Conservation (phyloP, 1,140 invertebrate species). For the Pseudomyrmex gracilis region DNA sequence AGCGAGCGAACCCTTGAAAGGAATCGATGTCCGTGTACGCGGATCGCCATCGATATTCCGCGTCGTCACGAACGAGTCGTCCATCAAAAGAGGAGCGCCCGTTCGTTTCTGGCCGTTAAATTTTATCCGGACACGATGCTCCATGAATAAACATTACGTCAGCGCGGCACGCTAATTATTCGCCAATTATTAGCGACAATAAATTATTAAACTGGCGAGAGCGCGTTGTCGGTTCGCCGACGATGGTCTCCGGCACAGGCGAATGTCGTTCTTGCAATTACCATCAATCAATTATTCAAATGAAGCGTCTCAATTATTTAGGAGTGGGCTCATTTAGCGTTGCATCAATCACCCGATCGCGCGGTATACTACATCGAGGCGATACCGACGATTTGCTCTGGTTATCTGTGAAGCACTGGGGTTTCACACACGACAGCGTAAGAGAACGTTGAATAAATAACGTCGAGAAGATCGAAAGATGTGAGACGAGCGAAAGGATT, state of each 20-base stretch:
- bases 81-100: slow-evolving; percentile 49
- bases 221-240: slow-evolving; percentile 1
- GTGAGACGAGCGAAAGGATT: background rate
- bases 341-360: slow-evolving; percentile 49
- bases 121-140: slow-evolving; percentile 51
- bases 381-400: background rate
- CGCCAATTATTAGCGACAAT: slow-evolving; percentile 68
- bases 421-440: background rate
- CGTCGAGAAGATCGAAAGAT: background rate
- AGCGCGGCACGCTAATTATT: slow-evolving; percentile 64
- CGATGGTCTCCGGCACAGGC: slow-evolving; percentile 1
- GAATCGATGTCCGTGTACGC: slow-evolving; percentile 41
- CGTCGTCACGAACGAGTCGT: slow-evolving; percentile 62
- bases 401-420: slow-evolving; percentile 24
- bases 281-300: slow-evolving; percentile 65
- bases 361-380: background rate
- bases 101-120: slow-evolving; percentile 61
- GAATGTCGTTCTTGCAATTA: slow-evolving; percentile 64
- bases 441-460: background rate
- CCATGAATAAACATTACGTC: slow-evolving; percentile 67
- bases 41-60: slow-evolving; percentile 57
- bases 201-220: slow-evolving; percentile 60
- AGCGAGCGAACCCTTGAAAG: background rate
- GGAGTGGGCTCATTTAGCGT: slow-evolving; percentile 54
- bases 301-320: slow-evolving; percentile 65